A percentile compares a stretch with the other conserved stretches of the same genome.
Conservation (phyloP, 2,888 invertebrate species). For the Dilophus febrilis region DNA sequence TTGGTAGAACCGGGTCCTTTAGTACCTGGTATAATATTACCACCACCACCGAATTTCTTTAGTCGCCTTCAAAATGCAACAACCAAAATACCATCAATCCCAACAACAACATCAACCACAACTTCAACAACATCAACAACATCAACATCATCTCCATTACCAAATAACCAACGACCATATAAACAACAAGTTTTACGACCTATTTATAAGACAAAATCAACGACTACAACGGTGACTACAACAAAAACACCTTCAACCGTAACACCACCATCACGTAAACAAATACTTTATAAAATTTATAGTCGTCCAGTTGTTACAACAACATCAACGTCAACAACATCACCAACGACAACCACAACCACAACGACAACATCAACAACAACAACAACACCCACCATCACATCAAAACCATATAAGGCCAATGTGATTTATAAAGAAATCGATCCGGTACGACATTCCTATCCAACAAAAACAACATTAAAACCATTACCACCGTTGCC, state of each 20-base stretch:
- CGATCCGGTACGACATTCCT: constrained; percentile 8
- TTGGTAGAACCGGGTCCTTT: constrained; percentile 66
- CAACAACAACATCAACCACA: constrained; percentile 24
- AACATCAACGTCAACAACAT: constrained; percentile 18
- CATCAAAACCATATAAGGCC: constrained; percentile 16
- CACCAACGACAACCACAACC: constrained; percentile 27
- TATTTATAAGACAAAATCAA: not conserved
- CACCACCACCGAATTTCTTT: constrained; percentile 79
- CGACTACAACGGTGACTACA: constrained; percentile 27
- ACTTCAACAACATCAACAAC: constrained; percentile 14
- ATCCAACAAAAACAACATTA: constrained; percentile 6
- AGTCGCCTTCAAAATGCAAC: constrained; percentile 43
- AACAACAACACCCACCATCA: constrained; percentile 27
- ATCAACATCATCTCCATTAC: constrained; percentile 12
- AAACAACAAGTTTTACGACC: constrained; percentile 17
- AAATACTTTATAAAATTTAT: not conserved
- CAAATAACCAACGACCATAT: too few species aligned
- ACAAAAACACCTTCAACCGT: constrained; percentile 12
- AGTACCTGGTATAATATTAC: constrained; percentile 74
- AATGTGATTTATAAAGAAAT: constrained; percentile 1
- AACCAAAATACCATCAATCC: constrained; percentile 23
- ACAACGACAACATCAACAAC: constrained; percentile 25
- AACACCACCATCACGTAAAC: not conserved
- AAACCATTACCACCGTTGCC: constrained; percentile 5
- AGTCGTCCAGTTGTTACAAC: constrained; percentile 17